Evolutionary conservation across 2,888 invertebrate genomes (phyloP), one percentile per base, ranked within the genome.

Genomic region (Teinopalpus imperialis): DNA sequence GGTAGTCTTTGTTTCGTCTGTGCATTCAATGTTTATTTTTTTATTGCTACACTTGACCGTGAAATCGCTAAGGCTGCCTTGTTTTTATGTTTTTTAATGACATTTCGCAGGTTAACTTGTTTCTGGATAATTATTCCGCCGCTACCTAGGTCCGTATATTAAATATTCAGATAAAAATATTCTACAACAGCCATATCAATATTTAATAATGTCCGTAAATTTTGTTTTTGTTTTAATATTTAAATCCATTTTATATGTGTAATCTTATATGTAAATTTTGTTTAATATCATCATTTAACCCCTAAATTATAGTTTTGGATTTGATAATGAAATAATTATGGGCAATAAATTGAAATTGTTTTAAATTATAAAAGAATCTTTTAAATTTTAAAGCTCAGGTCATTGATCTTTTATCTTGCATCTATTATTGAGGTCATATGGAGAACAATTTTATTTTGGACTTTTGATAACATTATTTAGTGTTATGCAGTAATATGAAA

Each of bases 1-100:
- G 63, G 52, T 57, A 56, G 67, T 63, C 87, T 89, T 88, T 87
- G 87, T 88, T 76, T 77, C 70, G 61, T 58, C 56, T 63, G 57
- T 56, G 55, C 51, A 55, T 45, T 52, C 51, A 55, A 54, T 74
- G 70, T 74, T 80, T 80, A 78, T 81, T 79, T 76, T n/a, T 81
- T 81, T 80, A 69, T 64, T 72, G 71, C 63, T 75, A 79, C 68
- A 74, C 81, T 80, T 88, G 87, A 86, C 87, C 87, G 79, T 87
- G 87, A 88, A 85, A 80, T 68, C 61, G 48, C 57, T 63, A 59
- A 63, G 45, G 58, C 66, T 68, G 66, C 59, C 66, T 71, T 76
- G 76, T 80, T 81, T 78, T 74, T 66, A 60, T 74, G 72, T 59
- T 54, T 62, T 61, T 57, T 57, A 51, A 56, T 54, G 49, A 57